phyloP scores from a whole-genome alignment of 2,113 vertebrate genomes.

The Marcusenius ussheri region DNA sequence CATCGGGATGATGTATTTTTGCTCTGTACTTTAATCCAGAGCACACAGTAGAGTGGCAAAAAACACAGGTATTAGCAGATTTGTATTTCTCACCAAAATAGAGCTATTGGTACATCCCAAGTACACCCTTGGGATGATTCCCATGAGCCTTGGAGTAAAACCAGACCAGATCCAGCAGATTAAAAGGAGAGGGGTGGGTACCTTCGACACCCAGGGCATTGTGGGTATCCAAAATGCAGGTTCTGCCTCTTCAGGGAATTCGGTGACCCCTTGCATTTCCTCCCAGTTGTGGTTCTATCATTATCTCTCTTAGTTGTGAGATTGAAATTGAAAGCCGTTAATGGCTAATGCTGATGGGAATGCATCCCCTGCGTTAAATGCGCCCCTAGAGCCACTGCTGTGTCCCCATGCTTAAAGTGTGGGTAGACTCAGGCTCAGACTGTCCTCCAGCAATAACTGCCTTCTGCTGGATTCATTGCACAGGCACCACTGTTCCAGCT shows the following conservation, averaged over 20 bases:
- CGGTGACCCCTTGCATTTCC: neutral
- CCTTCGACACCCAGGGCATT: neutral
- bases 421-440: neutral
- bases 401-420: neutral
- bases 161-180: neutral
- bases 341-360: neutral
- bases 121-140: neutral
- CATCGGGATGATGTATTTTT: neutral
- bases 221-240: neutral
- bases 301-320: neutral
- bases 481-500: constrained; percentile 89
- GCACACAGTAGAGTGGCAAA: neutral
- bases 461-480: neutral
- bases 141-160: neutral
- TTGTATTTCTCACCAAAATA: neutral
- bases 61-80: neutral
- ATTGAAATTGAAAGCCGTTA: neutral
- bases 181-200: neutral
- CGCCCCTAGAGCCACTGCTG: neutral
- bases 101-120: neutral
- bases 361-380: neutral
- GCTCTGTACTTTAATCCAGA: neutral
- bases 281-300: neutral
- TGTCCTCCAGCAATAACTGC: neutral
- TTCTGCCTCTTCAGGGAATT: neutral